Percentiles rank a stretch among this genome's conserved stretches.
phyloP scores from a whole-genome alignment of 2,888 invertebrate species.

The Gymnosoma rotundatum region DNA sequence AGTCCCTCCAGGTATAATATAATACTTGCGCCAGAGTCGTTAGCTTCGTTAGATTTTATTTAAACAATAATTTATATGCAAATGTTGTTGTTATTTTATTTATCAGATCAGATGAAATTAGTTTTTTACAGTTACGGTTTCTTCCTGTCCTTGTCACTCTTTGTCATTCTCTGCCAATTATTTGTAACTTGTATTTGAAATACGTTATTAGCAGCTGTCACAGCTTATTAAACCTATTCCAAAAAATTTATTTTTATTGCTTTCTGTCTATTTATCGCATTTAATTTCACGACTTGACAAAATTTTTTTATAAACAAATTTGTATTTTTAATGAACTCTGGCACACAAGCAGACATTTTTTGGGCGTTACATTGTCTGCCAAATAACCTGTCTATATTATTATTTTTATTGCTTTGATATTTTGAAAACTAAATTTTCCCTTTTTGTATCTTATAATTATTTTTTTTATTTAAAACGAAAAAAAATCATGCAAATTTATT shows the following conservation, averaged over 20 bases:
- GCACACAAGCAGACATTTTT: conserved; percentile 8
- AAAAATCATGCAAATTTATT: neutral
- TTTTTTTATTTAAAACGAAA: neutral
- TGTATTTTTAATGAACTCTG: conserved; percentile 10
- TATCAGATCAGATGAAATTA: too few relatives aligned
- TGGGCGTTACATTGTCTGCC: conserved; percentile 24
- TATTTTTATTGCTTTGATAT: conserved; percentile 38
- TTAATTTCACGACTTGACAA: conserved; percentile 58
- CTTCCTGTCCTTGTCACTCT: too few relatives aligned
- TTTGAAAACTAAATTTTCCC: conserved; percentile 12
- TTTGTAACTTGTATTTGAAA: too few relatives aligned
- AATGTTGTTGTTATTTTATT: too few relatives aligned
- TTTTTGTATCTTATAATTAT: neutral
- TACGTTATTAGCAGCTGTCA: neutral
- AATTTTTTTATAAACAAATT: conserved; percentile 43
- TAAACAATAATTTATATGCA: too few relatives aligned
- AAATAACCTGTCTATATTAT: conserved; percentile 19
- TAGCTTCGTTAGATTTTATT: too few relatives aligned
- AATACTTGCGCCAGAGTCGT: too few relatives aligned
- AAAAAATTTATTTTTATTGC: too few relatives aligned
- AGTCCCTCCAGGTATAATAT: too few relatives aligned
- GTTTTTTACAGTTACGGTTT: too few relatives aligned
- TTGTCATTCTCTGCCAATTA: too few relatives aligned
- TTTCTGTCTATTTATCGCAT: conserved; percentile 49
- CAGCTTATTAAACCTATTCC: neutral